Evolutionary conservation across 2,888 invertebrate genomes (phyloP).

Genomic region (Rhagonycha lutea): DNA sequence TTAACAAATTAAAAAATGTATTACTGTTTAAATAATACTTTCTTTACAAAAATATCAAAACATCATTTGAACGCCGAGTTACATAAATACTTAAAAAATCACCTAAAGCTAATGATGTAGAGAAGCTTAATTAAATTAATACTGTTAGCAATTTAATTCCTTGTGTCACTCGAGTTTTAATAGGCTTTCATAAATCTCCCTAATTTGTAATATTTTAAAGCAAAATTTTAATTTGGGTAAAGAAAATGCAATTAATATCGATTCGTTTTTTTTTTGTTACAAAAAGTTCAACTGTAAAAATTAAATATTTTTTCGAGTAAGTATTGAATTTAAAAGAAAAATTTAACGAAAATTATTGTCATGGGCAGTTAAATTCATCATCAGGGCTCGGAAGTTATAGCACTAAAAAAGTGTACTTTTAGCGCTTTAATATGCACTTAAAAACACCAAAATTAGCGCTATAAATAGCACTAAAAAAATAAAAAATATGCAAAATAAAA

Average conservation of each 20-base stretch:
- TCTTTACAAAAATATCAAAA: not conserved
- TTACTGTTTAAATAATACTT: not conserved
- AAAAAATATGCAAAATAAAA: too few species aligned
- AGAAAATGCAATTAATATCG: not conserved
- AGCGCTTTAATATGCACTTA: too few species aligned
- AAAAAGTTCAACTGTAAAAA: not conserved
- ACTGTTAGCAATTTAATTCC: constrained; percentile 2
- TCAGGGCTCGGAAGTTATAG: too few species aligned
- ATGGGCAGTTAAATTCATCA: too few species aligned
- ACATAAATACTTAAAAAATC: not conserved
- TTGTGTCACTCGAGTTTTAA: constrained; percentile 6
- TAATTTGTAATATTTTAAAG: not conserved
- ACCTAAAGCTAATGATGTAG: not conserved
- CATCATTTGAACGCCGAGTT: not conserved
- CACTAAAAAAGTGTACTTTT: too few species aligned
- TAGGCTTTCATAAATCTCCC: constrained; percentile 12
- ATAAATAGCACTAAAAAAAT: too few species aligned
- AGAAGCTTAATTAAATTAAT: constrained; percentile 14
- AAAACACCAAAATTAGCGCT: too few species aligned
- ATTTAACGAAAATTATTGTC: not conserved
- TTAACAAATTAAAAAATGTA: too few species aligned
- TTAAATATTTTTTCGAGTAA: not conserved
- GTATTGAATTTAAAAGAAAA: not conserved
- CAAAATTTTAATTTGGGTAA: not conserved
- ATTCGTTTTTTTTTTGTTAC: not conserved